A percentile compares a stretch with the other conserved stretches of the same genome.
These are phyloP conservation scores for Ormia ochracea DNA, from an alignment of 2,888 invertebrate genomes.

Conservation along the genomic window DNA sequence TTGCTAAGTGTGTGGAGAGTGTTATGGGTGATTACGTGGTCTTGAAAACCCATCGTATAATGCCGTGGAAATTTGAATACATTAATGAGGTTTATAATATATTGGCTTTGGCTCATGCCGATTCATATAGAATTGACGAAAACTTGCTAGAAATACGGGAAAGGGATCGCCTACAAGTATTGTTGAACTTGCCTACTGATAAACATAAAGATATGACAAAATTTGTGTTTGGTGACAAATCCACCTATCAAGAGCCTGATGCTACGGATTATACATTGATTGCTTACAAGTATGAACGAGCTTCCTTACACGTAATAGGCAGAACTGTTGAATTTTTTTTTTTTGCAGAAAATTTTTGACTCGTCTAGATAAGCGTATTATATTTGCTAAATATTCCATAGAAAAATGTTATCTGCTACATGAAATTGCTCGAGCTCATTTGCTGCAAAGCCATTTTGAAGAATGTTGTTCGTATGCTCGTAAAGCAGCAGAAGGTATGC, in stretches of 20 bases:
- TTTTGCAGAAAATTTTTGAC: conserved; percentile 65
- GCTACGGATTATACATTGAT: conserved; percentile 66
- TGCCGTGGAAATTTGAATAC: conserved; percentile 76
- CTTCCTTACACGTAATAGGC: neutral
- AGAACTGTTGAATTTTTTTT: neutral
- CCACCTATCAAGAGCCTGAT: conserved; percentile 66
- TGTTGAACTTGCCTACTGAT: conserved; percentile 66
- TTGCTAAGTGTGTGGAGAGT: conserved; percentile 69
- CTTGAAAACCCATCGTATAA: conserved; percentile 72
- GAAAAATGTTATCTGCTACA: conserved; percentile 70
- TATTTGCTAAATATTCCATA: conserved; percentile 68
- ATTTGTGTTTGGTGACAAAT: conserved; percentile 71
- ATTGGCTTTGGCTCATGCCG: conserved; percentile 71
- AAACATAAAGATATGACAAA: conserved; percentile 66
- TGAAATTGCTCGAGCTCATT: conserved; percentile 69
- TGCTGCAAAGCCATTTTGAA: conserved; percentile 67
- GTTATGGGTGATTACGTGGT: conserved; percentile 73
- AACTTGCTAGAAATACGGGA: conserved; percentile 40
- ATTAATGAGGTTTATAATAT: conserved; percentile 74
- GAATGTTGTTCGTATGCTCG: conserved; percentile 67
- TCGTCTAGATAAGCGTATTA: conserved; percentile 67
- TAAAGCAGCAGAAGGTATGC: conserved; percentile 66
- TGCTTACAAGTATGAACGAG: conserved; percentile 67
- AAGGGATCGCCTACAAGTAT: conserved; percentile 60
- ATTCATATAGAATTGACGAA: conserved; percentile 67